Base-by-base conservation (phyloP, 2,888 invertebrate genomes). In the Cheilosia scutellata region DNA sequence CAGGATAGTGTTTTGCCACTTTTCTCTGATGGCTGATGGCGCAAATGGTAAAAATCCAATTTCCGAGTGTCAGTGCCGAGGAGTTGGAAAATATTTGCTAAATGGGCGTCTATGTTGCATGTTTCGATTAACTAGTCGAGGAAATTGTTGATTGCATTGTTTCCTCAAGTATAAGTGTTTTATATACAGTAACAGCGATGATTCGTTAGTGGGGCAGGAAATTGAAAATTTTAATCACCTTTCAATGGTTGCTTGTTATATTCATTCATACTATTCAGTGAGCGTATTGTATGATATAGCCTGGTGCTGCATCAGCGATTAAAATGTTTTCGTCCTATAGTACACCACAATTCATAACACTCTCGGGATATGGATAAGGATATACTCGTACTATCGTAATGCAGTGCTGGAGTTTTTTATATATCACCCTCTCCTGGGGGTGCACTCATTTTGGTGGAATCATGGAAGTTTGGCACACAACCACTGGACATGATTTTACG, bases 121-220 rank as follows among this genome's bases (percentile, higher is more conserved):
- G 80, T 71, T 84, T 79, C 75, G 79, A 84, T 84, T 84, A 84
- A 80, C 70, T 60, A 55, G 40, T 65, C 70, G 33, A 70, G 72
- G 70, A 75, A 84, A 79, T 79, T 79, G 75, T 76, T 80, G 84
- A 84, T 80, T 79, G 79, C 83, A 75, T 79, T 84, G 83, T 78
- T 63, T 83, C 78, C 78, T 74, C 29, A 63, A 74, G 72, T 68
- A 25, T 65, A 51, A 42, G 55, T 74, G 70, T 51, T 44, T 27
- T 58, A 25, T 58, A 25, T 37, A 57, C 25, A 60, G 42, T 62
- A 47, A 40, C 37, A 53, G 27, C 47, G 49, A 13, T 40, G 9
- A 51, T 1, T 25, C 62, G 58, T 37, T 40, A 49, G 58, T 70
- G 44, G 27, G 27, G 65, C 31, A 83, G 72, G 66, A 78, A 83